Evolutionary conservation across 2,113 vertebrate genomes (phyloP).

Genomic region (Myotis yumanensis): DNA sequence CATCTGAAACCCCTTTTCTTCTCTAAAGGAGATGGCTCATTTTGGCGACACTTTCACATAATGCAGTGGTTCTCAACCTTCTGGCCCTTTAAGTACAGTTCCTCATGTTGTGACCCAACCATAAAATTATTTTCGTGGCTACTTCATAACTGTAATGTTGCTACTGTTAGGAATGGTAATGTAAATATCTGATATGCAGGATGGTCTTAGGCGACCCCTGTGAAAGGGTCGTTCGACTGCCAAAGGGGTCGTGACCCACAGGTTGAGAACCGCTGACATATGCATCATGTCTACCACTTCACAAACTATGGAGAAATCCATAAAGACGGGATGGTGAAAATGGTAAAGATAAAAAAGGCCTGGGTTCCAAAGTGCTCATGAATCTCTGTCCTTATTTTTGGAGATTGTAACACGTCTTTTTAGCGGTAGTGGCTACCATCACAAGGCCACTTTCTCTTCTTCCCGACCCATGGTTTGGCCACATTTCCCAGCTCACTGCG

Average conservation of each 20-base stretch:
- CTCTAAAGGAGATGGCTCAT: not conserved
- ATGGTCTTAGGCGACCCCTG: no score
- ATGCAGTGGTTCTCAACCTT: no score
- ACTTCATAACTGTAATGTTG: no score
- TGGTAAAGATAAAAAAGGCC: rapidly evolving
- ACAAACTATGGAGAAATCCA: not conserved
- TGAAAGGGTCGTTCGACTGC: no score
- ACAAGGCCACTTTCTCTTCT: no score
- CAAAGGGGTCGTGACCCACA: no score
- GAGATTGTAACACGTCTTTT: not conserved
- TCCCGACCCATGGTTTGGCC: not conserved
- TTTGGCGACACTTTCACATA: rapidly evolving
- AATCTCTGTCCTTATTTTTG: not conserved
- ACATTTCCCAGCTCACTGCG: not conserved
- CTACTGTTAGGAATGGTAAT: no score
- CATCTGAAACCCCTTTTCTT: rapidly evolving
- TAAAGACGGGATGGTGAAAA: rapidly evolving
- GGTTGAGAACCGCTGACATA: no score
- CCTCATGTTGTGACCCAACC: no score
- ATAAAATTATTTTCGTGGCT: no score
- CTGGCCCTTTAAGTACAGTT: no score
- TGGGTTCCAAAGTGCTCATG: rapidly evolving
- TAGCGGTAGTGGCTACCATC: not conserved
- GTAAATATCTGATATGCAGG: no score
- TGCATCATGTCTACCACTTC: not conserved